Conservation (phyloP, 1,140 invertebrate species). For the Zaprionus taronus region DNA sequence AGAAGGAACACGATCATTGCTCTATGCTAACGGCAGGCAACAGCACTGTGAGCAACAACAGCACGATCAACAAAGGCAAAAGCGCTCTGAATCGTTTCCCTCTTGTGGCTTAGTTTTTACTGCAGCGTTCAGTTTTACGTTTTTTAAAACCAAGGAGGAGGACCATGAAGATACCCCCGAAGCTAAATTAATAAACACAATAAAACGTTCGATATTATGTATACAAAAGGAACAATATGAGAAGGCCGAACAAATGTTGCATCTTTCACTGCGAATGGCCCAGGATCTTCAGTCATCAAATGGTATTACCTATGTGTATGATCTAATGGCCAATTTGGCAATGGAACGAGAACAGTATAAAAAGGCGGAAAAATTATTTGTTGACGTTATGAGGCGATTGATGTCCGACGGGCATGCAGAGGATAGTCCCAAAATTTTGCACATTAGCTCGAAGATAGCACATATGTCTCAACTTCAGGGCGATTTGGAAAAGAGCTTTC, state of each 20-base stretch:
- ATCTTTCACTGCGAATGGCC: constrained; percentile 92
- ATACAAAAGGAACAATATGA: constrained; percentile 91
- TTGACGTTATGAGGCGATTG: constrained; percentile 91
- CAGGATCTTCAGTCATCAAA: constrained; percentile 90
- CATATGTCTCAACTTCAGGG: constrained; percentile 87
- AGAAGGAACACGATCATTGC: constrained; percentile 20
- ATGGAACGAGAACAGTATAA: constrained; percentile 90
- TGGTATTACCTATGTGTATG: constrained; percentile 94
- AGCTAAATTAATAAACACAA: constrained; percentile 89
- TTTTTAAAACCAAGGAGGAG: constrained; percentile 46
- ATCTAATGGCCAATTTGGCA: constrained; percentile 95
- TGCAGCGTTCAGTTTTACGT: constrained; percentile 52
- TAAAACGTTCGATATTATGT: constrained; percentile 90
- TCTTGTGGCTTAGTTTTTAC: constrained; percentile 45
- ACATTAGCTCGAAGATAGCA: constrained; percentile 88
- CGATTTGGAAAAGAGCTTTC: constrained; percentile 88
- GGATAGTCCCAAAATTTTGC: constrained; percentile 88
- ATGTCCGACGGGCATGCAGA: constrained; percentile 88
- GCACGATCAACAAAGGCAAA: background rate
- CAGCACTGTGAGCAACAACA: background rate
- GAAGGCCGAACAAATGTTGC: constrained; percentile 93
- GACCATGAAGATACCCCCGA: constrained; percentile 85
- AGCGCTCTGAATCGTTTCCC: background rate
- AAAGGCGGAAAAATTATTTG: constrained; percentile 94
- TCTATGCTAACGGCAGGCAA: background rate